These are phyloP conservation scores for Elgaria multicarinata DNA, from an alignment of 2,113 vertebrate species.

Conservation along the genomic window DNA sequence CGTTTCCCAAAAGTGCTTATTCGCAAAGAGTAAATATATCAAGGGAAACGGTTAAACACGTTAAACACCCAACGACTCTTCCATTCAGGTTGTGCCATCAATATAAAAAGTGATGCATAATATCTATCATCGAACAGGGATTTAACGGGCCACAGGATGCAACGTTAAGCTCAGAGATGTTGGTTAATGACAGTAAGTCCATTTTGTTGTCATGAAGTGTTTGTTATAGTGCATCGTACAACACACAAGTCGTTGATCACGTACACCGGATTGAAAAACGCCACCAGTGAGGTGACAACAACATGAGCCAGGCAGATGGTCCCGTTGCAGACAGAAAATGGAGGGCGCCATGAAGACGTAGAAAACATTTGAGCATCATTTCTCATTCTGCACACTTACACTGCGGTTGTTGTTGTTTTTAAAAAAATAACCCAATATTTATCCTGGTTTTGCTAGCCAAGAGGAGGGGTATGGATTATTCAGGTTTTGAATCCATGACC, in stretches of 20 bases:
- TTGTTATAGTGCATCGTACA: slow-evolving; percentile 66
- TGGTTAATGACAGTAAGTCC: slow-evolving; percentile 69
- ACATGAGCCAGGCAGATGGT: not conserved
- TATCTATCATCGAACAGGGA: slow-evolving; percentile 26
- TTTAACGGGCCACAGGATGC: slow-evolving; percentile 59
- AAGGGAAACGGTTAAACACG: slow-evolving; percentile 43
- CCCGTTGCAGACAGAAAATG: not conserved
- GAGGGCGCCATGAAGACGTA: not conserved
- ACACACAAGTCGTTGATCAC: slow-evolving; percentile 66
- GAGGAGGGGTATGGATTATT: not conserved
- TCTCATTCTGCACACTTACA: not conserved
- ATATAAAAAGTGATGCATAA: slow-evolving; percentile 53
- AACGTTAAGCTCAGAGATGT: slow-evolving; percentile 63
- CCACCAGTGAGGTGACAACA: not conserved
- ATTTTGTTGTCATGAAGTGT: slow-evolving; percentile 74
- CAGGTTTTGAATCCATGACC: not conserved
- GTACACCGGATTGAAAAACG: not conserved
- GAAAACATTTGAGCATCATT: not conserved
- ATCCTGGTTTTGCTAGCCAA: not conserved
- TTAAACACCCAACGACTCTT: slow-evolving; percentile 62
- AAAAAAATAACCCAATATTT: too few relatives aligned
- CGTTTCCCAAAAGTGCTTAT: slow-evolving; percentile 49
- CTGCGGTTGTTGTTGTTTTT: too few relatives aligned
- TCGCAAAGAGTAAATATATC: slow-evolving; percentile 63
- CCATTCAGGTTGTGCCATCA: slow-evolving; percentile 59